These are phyloP conservation scores for Henricia sp. DNA, from an alignment of 53 echinoderm and acorn worm genomes.

Conservation along the genomic window DNA sequence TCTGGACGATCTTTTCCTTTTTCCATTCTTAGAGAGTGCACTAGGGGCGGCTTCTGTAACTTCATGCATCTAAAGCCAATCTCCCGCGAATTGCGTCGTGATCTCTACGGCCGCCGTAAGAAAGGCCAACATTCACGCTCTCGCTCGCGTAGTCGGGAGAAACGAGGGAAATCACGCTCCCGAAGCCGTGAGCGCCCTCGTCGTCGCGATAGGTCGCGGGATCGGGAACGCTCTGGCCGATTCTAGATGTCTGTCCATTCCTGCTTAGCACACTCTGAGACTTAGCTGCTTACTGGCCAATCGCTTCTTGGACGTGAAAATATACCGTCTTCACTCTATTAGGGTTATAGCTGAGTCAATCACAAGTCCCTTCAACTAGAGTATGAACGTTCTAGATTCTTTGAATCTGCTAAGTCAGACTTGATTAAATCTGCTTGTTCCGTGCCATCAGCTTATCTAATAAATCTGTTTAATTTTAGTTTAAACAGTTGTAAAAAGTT, in stretches of 20 bases:
- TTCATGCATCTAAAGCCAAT: conserved; percentile 99
- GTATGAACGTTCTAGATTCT: no score
- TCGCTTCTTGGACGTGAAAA: no score
- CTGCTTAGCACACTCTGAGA: no score
- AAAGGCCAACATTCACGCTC: conserved; percentile 50
- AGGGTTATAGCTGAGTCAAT: no score
- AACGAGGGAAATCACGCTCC: conserved; percentile 42
- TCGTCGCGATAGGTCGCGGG: conserved; percentile 57
- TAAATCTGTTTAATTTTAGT: no score
- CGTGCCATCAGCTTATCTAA: no score
- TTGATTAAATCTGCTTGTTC: no score
- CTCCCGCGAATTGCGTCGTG: conserved; percentile 83
- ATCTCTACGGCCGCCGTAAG: conserved; percentile 90
- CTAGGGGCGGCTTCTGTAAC: conserved; percentile 98
- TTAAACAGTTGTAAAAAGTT: no score
- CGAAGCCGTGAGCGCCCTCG: conserved; percentile 61
- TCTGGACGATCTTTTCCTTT: neutral
- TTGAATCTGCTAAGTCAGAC: no score
- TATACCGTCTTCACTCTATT: no score
- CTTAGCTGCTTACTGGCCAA: neutral
- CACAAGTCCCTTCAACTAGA: no score
- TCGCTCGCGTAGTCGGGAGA: conserved; percentile 60
- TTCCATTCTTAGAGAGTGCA: conserved; percentile 78
- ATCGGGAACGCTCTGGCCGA: conserved; percentile 76
- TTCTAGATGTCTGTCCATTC: conserved; percentile 57